Percentiles rank a stretch among this genome's conserved stretches.
phyloP scores from a whole-genome alignment of 2,113 vertebrate species.

The Tetrao urogallus region DNA sequence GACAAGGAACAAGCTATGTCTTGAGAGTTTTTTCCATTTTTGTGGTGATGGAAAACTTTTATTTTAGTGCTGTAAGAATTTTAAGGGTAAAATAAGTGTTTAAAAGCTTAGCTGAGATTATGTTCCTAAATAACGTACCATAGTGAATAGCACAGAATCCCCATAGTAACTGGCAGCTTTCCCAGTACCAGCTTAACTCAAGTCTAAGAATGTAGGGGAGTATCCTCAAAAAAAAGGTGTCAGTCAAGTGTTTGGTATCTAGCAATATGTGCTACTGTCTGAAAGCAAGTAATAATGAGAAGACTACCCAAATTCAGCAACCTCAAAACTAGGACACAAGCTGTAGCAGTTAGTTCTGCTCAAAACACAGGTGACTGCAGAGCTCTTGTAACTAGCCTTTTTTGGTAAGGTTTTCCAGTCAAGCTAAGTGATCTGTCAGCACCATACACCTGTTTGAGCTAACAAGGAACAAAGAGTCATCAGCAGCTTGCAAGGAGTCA shows the following conservation, averaged over 20 bases:
- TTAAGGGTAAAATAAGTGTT: background rate
- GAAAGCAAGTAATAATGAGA: background rate
- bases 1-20: background rate
- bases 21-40: background rate
- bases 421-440: background rate
- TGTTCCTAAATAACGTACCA: background rate
- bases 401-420: background rate
- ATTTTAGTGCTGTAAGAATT: background rate
- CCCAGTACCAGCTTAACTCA: background rate
- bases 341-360: background rate
- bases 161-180: background rate
- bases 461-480: background rate
- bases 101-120: background rate
- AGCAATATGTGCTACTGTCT: background rate
- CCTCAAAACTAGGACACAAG: background rate
- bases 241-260: background rate
- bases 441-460: background rate
- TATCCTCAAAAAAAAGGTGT: background rate
- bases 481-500: background rate
- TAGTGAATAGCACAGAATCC: background rate
- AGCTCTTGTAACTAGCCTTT: background rate
- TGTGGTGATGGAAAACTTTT: background rate
- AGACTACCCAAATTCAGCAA: background rate
- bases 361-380: background rate
- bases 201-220: background rate